These are phyloP conservation scores for Glaucidium brasilianum DNA, from an alignment of 2,113 vertebrate species.

Conservation along the genomic window DNA sequence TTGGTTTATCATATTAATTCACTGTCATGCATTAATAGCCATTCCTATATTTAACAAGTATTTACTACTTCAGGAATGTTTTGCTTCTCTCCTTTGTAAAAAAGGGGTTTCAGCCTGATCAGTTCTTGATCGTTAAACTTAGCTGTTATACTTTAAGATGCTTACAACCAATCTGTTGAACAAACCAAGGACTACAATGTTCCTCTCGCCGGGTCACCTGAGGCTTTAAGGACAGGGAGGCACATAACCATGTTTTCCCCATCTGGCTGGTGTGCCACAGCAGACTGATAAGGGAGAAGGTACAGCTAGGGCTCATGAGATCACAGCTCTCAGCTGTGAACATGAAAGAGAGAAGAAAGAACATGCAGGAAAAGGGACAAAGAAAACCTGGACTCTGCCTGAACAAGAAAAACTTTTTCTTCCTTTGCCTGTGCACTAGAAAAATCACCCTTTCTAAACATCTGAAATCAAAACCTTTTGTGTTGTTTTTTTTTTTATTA, in stretches of 20 bases:
- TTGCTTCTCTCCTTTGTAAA: not conserved
- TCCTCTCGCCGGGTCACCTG: not conserved
- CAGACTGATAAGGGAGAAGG: not conserved
- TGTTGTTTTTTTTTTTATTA: no score
- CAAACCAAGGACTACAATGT: not conserved
- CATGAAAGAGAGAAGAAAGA: not conserved
- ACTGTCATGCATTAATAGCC: not conserved
- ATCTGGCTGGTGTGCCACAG: not conserved
- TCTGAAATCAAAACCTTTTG: not conserved
- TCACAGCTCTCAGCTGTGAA: not conserved
- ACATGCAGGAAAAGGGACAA: not conserved
- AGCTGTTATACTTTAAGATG: not conserved
- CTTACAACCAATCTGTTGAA: not conserved
- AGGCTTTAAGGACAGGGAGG: not conserved
- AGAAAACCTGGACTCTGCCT: not conserved
- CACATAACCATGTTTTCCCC: not conserved
- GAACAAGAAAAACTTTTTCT: not conserved
- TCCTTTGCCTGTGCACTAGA: not conserved
- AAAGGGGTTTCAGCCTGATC: not conserved
- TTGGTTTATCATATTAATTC: not conserved
- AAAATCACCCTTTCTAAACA: not conserved
- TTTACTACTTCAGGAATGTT: not conserved
- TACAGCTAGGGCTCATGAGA: not conserved
- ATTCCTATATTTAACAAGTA: not conserved
- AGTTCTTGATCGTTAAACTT: not conserved